Percentiles rank a stretch among this genome's conserved stretches.
These are phyloP conservation scores for Cryptotis parvus DNA, from an alignment of 2,113 vertebrate species.

Conservation along the genomic window DNA sequence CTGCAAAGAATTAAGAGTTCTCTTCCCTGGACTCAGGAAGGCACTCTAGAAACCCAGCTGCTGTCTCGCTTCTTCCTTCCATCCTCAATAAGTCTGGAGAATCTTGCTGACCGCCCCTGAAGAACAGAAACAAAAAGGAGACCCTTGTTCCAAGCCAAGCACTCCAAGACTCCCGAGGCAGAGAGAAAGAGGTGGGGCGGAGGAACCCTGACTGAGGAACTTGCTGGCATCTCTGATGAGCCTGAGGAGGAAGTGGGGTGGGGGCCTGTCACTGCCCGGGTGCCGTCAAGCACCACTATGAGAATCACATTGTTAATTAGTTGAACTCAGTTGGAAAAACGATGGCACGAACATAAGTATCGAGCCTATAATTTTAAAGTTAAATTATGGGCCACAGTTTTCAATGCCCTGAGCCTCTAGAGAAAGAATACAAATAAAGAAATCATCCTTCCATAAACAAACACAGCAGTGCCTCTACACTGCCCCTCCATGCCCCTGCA, in stretches of 20 bases:
- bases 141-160: not conserved
- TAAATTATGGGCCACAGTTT: not conserved
- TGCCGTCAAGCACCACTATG: not conserved
- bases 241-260: not conserved
- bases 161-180: not conserved
- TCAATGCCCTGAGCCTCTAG: not conserved
- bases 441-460: not conserved
- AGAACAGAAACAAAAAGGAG: not conserved
- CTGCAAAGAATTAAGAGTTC: not conserved
- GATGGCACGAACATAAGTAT: not conserved
- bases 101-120: not conserved
- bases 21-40: constrained; percentile 25
- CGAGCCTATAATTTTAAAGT: not conserved
- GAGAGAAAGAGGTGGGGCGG: too few relatives aligned
- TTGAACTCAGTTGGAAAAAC: not conserved
- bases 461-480: not conserved
- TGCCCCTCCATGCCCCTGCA: too few relatives aligned
- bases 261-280: not conserved
- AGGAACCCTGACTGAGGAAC: too few relatives aligned
- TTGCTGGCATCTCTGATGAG: too few relatives aligned
- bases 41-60: not conserved
- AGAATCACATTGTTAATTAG: not conserved
- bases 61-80: not conserved
- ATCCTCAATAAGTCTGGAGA: not conserved
- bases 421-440: not conserved